Conservation (phyloP, 2,113 vertebrate species). For the Loxodonta africana region DNA sequence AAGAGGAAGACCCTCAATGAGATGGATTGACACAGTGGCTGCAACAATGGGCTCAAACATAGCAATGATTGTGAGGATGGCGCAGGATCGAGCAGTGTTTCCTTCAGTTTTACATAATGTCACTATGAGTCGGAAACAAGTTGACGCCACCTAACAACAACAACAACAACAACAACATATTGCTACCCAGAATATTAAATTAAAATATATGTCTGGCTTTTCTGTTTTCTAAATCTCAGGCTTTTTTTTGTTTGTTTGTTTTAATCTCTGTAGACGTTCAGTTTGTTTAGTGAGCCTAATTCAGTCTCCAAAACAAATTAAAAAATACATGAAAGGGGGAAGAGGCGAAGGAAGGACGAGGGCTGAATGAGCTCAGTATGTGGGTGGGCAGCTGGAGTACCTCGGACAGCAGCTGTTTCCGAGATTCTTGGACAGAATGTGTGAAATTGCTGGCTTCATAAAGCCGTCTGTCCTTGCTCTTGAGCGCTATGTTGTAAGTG, state of each 20-base stretch:
- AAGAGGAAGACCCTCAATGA: too few species aligned
- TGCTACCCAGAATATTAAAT: background rate
- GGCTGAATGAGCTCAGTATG: background rate
- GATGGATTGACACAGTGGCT: too few species aligned
- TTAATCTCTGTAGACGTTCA: background rate
- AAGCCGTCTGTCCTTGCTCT: background rate
- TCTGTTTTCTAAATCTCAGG: background rate
- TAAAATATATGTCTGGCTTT: background rate
- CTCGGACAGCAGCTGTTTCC: background rate
- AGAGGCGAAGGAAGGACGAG: background rate
- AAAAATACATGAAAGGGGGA: background rate
- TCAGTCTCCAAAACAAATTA: constrained; percentile 7
- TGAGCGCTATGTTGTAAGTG: background rate
- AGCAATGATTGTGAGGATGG: too few species aligned
- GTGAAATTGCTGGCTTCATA: background rate
- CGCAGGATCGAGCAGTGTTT: too few species aligned
- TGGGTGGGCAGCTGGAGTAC: background rate
- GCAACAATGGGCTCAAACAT: too few species aligned
- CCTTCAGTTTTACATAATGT: too few species aligned
- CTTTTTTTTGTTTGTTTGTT: background rate
- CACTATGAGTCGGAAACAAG: too few species aligned
- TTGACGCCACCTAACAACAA: too few species aligned
- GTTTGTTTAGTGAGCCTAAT: constrained; percentile 6
- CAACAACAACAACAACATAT: too few species aligned
- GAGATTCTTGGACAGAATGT: background rate